These are phyloP conservation scores for Oxyura jamaicensis DNA, from an alignment of 2,113 vertebrate species.

Conservation along the genomic window DNA sequence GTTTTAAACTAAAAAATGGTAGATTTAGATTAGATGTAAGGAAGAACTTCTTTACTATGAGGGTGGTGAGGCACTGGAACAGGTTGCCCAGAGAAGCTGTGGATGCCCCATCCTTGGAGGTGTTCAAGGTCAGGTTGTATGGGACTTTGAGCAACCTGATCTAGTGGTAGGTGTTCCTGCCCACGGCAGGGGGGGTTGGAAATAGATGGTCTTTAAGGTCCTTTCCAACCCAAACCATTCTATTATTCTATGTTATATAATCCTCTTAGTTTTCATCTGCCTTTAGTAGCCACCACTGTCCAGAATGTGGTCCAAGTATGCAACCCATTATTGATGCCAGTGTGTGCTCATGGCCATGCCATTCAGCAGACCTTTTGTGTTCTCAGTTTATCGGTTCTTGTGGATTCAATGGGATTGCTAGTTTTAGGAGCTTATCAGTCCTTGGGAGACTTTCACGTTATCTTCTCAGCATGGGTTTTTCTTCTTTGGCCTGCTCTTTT, in stretches of 20 bases:
- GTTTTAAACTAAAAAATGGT: too few species aligned
- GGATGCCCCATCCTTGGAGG: too few species aligned
- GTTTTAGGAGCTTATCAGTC: neutral
- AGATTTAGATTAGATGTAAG: too few species aligned
- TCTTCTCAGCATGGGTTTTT: neutral
- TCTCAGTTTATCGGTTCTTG: neutral
- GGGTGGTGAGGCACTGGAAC: too few species aligned
- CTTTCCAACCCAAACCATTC: too few species aligned
- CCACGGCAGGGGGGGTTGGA: too few species aligned
- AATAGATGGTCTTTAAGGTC: too few species aligned
- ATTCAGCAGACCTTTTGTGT: neutral
- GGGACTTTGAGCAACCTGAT: too few species aligned
- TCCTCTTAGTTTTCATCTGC: neutral
- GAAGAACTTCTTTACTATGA: too few species aligned
- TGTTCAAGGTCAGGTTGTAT: too few species aligned
- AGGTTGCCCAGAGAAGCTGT: too few species aligned
- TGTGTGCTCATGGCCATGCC: neutral
- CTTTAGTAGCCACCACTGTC: neutral
- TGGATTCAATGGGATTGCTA: neutral
- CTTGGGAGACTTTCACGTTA: neutral
- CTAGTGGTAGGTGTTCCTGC: too few species aligned
- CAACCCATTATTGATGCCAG: neutral
- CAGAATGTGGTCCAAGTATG: neutral
- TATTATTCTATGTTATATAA: neutral
- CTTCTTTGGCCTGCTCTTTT: slow-evolving; percentile 2